phyloP scores from a whole-genome alignment of 2,888 invertebrate genomes.

The Adela reaumurella region DNA sequence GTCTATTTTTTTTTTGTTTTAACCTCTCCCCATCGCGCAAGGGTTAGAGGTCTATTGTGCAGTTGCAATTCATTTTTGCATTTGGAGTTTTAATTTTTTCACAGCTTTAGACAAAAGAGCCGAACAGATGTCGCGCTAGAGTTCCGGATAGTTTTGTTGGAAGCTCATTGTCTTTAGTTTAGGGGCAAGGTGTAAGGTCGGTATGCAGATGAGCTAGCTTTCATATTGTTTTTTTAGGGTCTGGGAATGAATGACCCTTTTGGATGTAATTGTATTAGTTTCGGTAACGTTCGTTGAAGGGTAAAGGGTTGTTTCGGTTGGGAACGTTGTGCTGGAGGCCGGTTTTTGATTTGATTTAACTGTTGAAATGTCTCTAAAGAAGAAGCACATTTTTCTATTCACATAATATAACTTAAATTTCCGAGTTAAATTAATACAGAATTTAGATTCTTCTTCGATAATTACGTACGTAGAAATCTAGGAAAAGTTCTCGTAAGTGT shows the following conservation, averaged over 20 bases:
- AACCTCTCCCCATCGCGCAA: slow-evolving; percentile 22
- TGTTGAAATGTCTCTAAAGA: no score
- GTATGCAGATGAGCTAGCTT: slow-evolving; percentile 28
- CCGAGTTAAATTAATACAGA: no score
- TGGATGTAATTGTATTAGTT: slow-evolving; percentile 29
- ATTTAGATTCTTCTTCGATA: no score
- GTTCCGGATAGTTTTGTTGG: background rate
- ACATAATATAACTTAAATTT: no score
- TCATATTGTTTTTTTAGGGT: slow-evolving; percentile 35
- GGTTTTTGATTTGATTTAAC: no score
- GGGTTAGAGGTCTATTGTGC: slow-evolving; percentile 31
- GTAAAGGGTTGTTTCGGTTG: no score
- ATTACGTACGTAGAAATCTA: no score
- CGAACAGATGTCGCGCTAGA: background rate
- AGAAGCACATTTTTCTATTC: no score
- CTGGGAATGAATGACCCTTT: slow-evolving; percentile 45
- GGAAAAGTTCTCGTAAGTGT: no score
- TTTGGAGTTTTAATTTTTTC: slow-evolving; percentile 13
- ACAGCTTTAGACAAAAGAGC: background rate
- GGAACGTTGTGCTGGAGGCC: no score
- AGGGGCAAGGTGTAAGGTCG: slow-evolving; percentile 31
- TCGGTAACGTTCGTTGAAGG: slow-evolving; percentile 10
- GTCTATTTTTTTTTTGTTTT: slow-evolving; percentile 45
- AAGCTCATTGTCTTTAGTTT: slow-evolving; percentile 36
- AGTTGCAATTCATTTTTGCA: slow-evolving; percentile 20